Evolutionary conservation across 2,888 invertebrate species (phyloP).

Genomic region (Norana najaformis): DNA sequence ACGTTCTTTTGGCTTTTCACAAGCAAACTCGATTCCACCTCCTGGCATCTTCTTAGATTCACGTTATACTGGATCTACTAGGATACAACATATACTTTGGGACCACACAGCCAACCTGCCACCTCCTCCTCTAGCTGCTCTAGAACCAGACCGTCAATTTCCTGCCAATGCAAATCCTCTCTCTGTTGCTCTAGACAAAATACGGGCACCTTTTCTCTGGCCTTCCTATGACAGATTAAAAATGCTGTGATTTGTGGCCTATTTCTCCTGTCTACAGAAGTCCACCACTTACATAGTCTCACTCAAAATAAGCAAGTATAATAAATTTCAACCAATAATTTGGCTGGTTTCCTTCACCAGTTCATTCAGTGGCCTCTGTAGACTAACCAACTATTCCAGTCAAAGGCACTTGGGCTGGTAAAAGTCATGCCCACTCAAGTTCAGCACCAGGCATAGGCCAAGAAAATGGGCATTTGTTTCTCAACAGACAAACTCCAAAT

Average conservation of each 20-base stretch:
- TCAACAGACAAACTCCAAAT: not conserved
- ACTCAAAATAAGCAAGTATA: not conserved
- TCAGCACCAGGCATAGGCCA: not conserved
- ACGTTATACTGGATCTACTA: not conserved
- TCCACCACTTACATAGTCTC: not conserved
- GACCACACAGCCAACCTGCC: not conserved
- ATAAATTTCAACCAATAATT: not conserved
- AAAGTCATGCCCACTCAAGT: slow-evolving; percentile 13
- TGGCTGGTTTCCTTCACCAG: not conserved
- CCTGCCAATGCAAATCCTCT: not conserved
- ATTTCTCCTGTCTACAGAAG: not conserved
- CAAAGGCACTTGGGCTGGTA: not conserved
- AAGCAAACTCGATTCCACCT: slow-evolving; percentile 40
- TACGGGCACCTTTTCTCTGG: not conserved
- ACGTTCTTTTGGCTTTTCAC: slow-evolving; percentile 39
- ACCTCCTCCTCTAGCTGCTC: not conserved
- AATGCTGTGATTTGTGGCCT: not conserved
- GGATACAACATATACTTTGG: not conserved
- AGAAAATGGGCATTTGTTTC: not conserved
- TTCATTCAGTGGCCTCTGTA: not conserved
- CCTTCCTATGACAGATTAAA: not conserved
- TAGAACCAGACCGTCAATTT: not conserved
- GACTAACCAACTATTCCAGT: slow-evolving; percentile 1
- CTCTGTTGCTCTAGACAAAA: not conserved
- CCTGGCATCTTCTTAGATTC: slow-evolving; percentile 37